Base-by-base conservation (phyloP, 2,797 vertebrate species). In the Glossophaga mutica region DNA sequence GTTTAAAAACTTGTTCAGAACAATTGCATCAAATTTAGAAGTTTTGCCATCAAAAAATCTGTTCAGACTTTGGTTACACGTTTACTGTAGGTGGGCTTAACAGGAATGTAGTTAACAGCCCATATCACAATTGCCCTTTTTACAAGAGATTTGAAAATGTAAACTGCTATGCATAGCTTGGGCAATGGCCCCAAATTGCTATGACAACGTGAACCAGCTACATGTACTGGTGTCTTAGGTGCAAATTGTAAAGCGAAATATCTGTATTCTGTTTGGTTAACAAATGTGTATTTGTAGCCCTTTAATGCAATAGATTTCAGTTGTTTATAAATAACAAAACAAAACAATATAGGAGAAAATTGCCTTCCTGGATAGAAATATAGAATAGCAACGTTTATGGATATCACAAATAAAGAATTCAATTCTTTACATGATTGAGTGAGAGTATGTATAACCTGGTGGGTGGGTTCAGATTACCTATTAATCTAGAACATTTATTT, bases 351-450 rank as follows among this genome's bases (percentile, higher is more conserved):
- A 98, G 98, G 91, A 97, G 97, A 96, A 98, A 98, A 98, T 97
- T 98, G 97, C 98, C 98, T 98, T 98, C 97, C 88, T 98, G 98
- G 97, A 97, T 98, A 98, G 98, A 98, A 98, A 97, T 98, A 98
- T 91, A 99, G 98, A 98, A 97, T 98, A 99, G 98, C 97, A 98
- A 97, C 98, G 77, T 98, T 98, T 98, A 98, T 98, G 98, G 98
- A 98, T 98, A 98, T 98, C 90, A 93, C 97, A 98, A 99, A 99
- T 99, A 98, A 99, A 99, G 94, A 98, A 98, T 98, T 98, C 98
- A 98, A 98, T 98, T 98, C 98, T 98, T 98, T 98, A 98, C 97
- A 92, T 98, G 94, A 97, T 98, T 98, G 98, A 99, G 98, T 98
- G 98, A 98, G 98, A 98, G 98, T 99, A 98, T 99, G 95, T 98